Base-by-base conservation (phyloP, 1,140 invertebrate species). In the Pseudomyrmex cubaensis region DNA sequence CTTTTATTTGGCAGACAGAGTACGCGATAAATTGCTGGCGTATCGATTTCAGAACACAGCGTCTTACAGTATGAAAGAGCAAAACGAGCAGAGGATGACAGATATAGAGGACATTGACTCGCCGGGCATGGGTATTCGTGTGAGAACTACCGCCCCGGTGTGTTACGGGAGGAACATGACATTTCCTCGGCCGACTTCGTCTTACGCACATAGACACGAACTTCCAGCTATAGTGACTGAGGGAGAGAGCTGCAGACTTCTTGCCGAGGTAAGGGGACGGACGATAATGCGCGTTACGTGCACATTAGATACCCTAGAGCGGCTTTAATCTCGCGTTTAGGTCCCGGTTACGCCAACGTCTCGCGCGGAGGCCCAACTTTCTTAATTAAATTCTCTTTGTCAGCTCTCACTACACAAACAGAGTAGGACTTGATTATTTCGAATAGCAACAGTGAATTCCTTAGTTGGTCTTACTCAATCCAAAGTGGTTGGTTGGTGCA, bases 221-320 rank as follows among this genome's bases (percentile, higher is more conserved):
- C 93, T 96, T 75, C 95, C 95, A 48, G 95, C 96, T 46, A 93
- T 97, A 70, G 95, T 97, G 20, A 95, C 95, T 12, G 96, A 96
- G 87, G 95, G 95, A 56, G 96, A 96, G 87, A 94, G 93, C 83
- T 94, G 94, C 85, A 93, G 94, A 89, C 90, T 93, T 83, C 91
- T 90, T 59, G 90, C 90, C 75, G 93, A 94, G 93, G 94, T 94
- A 91, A 83, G 82, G 50, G 48, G 35, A 35, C 35, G 59, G n/a
- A 52, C 63, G 15, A 25, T 44, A 2, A 46, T 9, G 44, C 75
- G 15, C n/a, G 13, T 17, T 17, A 2, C 10, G 59, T 25, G 13
- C 17, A 48, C 17, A 20, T 44, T 10, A 35, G 17, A 82, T n/a
- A 22, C 1, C 8, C 44, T 3, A 1, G 9, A 48, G 50, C n/a